phyloP scores from a whole-genome alignment of 1,140 invertebrate species.

The Neotoxoptera formosana region DNA sequence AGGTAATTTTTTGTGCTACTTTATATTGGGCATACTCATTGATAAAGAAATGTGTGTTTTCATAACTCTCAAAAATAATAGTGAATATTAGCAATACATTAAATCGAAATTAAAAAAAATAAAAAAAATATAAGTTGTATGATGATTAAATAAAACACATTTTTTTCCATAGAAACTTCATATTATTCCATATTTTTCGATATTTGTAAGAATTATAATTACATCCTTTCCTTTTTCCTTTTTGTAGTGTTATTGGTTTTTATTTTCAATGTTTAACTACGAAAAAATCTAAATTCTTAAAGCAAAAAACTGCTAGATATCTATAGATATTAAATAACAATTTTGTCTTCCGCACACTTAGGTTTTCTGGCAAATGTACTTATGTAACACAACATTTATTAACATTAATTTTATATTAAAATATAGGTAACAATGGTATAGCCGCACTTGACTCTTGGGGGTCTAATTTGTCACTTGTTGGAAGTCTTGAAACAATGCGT shows the following conservation, averaged over 20 bases:
- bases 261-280: not conserved
- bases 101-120: not conserved
- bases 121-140: not conserved
- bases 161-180: not conserved
- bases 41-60: not conserved
- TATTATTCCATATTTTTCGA: not conserved
- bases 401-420: not conserved
- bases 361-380: not conserved
- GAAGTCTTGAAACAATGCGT: conserved; percentile 83
- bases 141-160: not conserved
- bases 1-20: conserved; percentile 42
- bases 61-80: not conserved
- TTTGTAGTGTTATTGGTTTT: not conserved
- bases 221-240: not conserved
- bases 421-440: conserved; percentile 54
- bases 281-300: not conserved
- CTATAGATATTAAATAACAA: not conserved
- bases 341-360: not conserved
- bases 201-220: not conserved
- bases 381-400: not conserved
- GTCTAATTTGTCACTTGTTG: conserved; percentile 87
- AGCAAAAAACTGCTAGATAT: not conserved
- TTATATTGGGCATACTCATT: not conserved
- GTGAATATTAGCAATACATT: not conserved
- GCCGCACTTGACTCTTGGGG: conserved; percentile 83